Evolutionary conservation across 2,888 invertebrate species (phyloP).

Genomic region (Philhelius pedissequus): DNA sequence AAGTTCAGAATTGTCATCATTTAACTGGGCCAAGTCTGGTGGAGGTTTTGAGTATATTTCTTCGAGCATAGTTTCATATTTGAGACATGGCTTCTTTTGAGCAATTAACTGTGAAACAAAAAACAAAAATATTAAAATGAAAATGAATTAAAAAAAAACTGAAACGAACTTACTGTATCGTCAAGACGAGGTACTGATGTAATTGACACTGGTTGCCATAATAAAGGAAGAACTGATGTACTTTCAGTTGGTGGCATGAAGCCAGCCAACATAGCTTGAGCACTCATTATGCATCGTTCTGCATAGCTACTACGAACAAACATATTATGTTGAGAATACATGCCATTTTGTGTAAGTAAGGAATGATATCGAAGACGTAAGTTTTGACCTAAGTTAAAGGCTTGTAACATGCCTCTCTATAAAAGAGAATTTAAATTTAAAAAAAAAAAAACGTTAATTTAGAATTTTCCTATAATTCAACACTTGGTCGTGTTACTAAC

Average conservation of each 20-base stretch:
- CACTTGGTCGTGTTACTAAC: too few species aligned
- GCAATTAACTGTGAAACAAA: slow-evolving; percentile 73
- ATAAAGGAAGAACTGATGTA: slow-evolving; percentile 77
- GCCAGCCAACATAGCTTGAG: slow-evolving; percentile 87
- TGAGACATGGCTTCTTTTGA: slow-evolving; percentile 81
- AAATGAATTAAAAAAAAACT: background rate
- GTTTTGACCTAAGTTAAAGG: slow-evolving; percentile 86
- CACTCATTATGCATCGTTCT: slow-evolving; percentile 93
- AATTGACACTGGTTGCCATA: slow-evolving; percentile 94
- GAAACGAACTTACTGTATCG: slow-evolving; percentile 83
- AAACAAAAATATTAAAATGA: background rate
- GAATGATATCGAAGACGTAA: slow-evolving; percentile 85
- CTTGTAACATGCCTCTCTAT: slow-evolving; percentile 87
- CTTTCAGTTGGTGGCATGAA: slow-evolving; percentile 79
- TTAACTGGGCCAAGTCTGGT: slow-evolving; percentile 79
- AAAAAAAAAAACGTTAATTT: background rate
- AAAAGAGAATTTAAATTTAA: too few species aligned
- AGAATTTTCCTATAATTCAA: slow-evolving; percentile 35
- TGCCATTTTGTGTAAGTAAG: slow-evolving; percentile 82
- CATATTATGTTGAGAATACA: slow-evolving; percentile 82
- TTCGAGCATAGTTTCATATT: slow-evolving; percentile 80
- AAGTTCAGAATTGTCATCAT: slow-evolving; percentile 81
- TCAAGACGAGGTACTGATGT: slow-evolving; percentile 85
- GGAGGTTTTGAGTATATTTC: slow-evolving; percentile 80
- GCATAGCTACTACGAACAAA: slow-evolving; percentile 87